Conservation (phyloP, 1,140 invertebrate genomes). For the Chelonus insularis region DNA sequence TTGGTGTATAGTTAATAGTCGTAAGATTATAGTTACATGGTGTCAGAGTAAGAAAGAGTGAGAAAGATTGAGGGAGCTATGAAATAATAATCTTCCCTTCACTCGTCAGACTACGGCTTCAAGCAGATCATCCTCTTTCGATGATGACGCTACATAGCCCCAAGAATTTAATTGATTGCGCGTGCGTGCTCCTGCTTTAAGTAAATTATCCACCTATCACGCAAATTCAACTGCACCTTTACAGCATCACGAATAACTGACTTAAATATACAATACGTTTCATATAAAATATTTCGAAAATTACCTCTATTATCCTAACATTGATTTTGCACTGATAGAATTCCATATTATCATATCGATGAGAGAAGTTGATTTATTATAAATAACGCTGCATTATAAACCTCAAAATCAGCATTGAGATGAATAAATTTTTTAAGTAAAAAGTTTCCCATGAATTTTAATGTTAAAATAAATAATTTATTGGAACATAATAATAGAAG, state of each 20-base stretch:
- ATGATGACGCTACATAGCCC: background rate
- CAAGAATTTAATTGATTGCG: conserved; percentile 48
- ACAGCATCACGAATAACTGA: background rate
- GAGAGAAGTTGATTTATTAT: no score
- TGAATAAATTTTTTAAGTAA: no score
- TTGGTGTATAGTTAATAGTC: conserved; percentile 30
- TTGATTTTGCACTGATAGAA: no score
- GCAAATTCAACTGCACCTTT: conserved; percentile 12
- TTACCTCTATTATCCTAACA: no score
- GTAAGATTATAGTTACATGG: background rate
- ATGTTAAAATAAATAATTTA: no score
- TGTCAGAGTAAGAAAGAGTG: conserved; percentile 32
- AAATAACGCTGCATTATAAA: no score
- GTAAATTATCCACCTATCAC: conserved; percentile 18
- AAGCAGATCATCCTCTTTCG: conserved; percentile 8
- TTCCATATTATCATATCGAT: no score
- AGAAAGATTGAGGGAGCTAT: conserved; percentile 18
- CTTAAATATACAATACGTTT: background rate
- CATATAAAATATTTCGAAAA: background rate
- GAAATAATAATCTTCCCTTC: conserved; percentile 35
- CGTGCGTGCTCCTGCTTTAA: conserved; percentile 37
- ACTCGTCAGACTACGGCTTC: conserved; percentile 29
- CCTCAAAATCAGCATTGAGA: no score
- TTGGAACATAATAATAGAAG: no score
- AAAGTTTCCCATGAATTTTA: no score